Evolutionary conservation across 53 echinoderm and acorn worm genomes (phyloP), one percentile per base, ranked within the genome.

Genomic region (Astropecten irregularis): DNA sequence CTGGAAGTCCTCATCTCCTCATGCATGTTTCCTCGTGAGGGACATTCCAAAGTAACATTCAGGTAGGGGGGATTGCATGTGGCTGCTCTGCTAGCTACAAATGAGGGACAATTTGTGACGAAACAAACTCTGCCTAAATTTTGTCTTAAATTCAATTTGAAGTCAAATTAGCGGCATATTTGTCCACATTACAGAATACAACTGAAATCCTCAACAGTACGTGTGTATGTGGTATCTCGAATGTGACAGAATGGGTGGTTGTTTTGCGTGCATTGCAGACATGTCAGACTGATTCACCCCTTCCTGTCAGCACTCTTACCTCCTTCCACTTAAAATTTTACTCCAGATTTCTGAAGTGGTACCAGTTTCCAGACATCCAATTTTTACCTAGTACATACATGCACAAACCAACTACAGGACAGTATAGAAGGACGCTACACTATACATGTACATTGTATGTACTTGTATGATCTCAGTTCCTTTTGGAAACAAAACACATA

Each of bases 241-340:
- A n/a, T n/a, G n/a, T n/a, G n/a, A n/a, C n/a, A n/a, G n/a, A n/a
- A n/a, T n/a, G n/a, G n/a, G n/a, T n/a, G n/a, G n/a, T n/a, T n/a
- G n/a, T n/a, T n/a, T n/a, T n/a, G n/a, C n/a, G n/a, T n/a, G n/a
- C n/a, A n/a, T n/a, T n/a, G n/a, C n/a, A n/a, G n/a, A n/a, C n/a
- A n/a, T 27, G 60, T 31, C 30, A 16, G 23, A 51, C 50, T 52
- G 25, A 62, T 20, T 46, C 30, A 60, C 79, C 62, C 32, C 33
- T 79, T 79, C 48, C 62, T 79, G 46, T 46, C 13, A 16, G 30
- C 30, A 30, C 9, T 1, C 3, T 8, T 27, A 11, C 26, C 57
- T 16, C 16, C 11, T 7, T 19, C 79, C 79, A 79, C 79, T 79
- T 79, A 79, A 79, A 62, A 79, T 62, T 79, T 32, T 60, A 32